Evolutionary conservation across 2,888 invertebrate genomes (phyloP), one percentile per base, ranked within the genome.

Genomic region (Malthinus seriepunctatus): DNA sequence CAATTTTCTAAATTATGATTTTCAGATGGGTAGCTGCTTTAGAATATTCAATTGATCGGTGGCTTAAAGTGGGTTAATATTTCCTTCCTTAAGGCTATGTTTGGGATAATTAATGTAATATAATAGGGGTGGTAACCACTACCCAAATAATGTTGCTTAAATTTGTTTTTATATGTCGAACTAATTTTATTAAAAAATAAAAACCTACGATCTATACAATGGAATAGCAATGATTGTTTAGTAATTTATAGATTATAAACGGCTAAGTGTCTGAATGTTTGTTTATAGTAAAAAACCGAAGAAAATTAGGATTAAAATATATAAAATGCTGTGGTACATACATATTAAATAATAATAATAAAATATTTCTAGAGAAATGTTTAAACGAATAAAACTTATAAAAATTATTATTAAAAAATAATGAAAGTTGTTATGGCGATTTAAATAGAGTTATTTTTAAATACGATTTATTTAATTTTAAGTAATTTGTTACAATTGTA

Each of bases 21-120:
- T 82, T 12, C 80, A 95, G 95, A 71, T 96, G 95, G 95, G 86
- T 95, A 78, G 93, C 95, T 63, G 95, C 95, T 60, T 80, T 95
- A 74, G 95, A 95, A 78, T 95, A 94, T 77, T 95, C 95, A 58
- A 95, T 96, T 80, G 60, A 60, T 51, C 86, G 94, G 70, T 96
- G 95, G 91, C 87, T 91, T 81, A 91, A 90, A 80, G 88, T 60
- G 39, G 51, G 55, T 47, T 60, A 51, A 48, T 8, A 12, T 46
- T 35, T 32, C 52, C 57, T 39, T 39, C 52, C 57, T 39, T 39
- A 15, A 34, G 46, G 31, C 37, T 23, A 46, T 51, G 9, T 52
- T 42, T 42, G 39, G 50, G 48, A 52, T 48, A 31, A 46, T 46
- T 46, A 31, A 11, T 46, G 12, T 38, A 33, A 32, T 14, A 11